A percentile compares a stretch with the other conserved stretches of the same genome.
These are phyloP conservation scores for Actinostola sp. DNA, from an alignment of 92 coral and sea anemone genomes.

Conservation along the genomic window DNA sequence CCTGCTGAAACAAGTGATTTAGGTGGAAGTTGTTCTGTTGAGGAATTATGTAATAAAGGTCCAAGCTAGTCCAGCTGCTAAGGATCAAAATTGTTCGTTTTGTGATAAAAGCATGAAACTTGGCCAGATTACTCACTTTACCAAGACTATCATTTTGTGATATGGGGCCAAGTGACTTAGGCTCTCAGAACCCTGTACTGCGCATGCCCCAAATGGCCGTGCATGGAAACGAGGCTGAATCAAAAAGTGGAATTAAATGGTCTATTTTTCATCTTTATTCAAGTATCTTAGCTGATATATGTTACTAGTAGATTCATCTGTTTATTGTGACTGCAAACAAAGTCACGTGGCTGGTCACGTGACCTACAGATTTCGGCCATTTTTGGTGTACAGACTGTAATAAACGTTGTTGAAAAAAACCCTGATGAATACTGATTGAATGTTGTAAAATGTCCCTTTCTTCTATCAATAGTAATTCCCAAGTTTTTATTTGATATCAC, in stretches of 20 bases:
- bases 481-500: not conserved
- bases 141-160: not conserved
- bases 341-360: conserved; percentile 1
- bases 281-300: no score
- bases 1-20: no score
- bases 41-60: no score
- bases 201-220: no score
- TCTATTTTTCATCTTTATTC: no score
- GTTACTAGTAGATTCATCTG: no score
- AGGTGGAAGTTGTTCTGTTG: no score
- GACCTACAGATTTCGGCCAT: not conserved
- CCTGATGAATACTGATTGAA: not conserved
- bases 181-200: no score
- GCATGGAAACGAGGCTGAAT: no score
- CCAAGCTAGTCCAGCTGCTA: conserved; percentile 3
- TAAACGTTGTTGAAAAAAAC: not conserved
- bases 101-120: conserved; percentile 12
- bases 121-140: not conserved
- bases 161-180: not conserved
- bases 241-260: no score
- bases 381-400: not conserved
- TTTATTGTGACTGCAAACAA: not conserved
- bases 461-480: not conserved
- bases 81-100: conserved; percentile 1
- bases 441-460: not conserved